Evolutionary conservation across 2,113 vertebrate species (phyloP), one percentile per base, ranked within the genome.

Genomic region (Opisthocomus hoazin): DNA sequence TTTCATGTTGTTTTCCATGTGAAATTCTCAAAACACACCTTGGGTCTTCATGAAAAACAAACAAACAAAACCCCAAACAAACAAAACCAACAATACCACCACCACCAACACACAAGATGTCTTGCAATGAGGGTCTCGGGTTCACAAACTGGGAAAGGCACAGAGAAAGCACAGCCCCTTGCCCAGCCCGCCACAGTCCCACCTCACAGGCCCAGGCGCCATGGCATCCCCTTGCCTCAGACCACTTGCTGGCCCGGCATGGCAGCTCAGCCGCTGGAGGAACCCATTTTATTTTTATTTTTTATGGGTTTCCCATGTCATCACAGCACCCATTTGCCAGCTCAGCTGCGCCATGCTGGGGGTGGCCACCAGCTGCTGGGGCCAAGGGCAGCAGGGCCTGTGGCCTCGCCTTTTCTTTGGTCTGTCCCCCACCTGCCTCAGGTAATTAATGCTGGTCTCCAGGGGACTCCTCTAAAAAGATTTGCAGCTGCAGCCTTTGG

Each of bases 151-250:
- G 27, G 21, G 22, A 34, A 34, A 22, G 34, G 34, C 12, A 27
- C 45, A 22, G 18, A 39, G 9, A 11, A 53, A 34, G 14, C 1
- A 17, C 23, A 39, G 23, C 13, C 9, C 41, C 22, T 32, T 18
- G 21, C 23, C 48, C 39, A n/a, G 22, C 7, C 20, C 32, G 11
- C 15, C 24, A 17, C 1, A 23, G 39, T 34, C 45, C 51, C 39
- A 3, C 26, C 8, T 23, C 58, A 9, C 2, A 0, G 16, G 8
- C 45, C 45, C 11, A 1, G 30, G 10, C 36, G 32, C 53, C 32
- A 30, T 20, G 27, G 37, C 4, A 9, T 2, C 22, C 21, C 39
- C 26, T 27, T 2, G 30, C 48, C 11, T 45, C 60, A 14, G 37
- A 46, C 5, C 39, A 17, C 24, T 7, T 2, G 7, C 50, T 10